Percentiles rank a stretch among this genome's conserved stretches.
phyloP scores from a whole-genome alignment of 2,797 vertebrate species.

The Tragopan temminckii region DNA sequence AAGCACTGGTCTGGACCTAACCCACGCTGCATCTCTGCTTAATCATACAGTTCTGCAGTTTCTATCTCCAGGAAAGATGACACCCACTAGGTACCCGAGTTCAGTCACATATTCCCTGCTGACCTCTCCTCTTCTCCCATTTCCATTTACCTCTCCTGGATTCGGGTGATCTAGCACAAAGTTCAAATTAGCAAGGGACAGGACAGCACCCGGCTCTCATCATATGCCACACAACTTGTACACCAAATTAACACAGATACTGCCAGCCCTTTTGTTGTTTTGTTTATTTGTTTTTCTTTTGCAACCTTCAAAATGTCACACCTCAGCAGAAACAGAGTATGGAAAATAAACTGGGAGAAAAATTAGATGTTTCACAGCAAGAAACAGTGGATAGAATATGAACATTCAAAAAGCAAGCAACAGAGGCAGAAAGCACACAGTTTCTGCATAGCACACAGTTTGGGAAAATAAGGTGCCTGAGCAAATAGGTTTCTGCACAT shows the following conservation, averaged over 20 bases:
- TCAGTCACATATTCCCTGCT: background rate
- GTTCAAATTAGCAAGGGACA: background rate
- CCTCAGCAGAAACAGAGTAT: background rate
- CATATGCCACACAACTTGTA: background rate
- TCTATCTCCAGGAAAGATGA: background rate
- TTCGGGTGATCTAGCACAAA: background rate
- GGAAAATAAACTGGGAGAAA: conserved; percentile 21
- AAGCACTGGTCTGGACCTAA: background rate
- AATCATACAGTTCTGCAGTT: background rate
- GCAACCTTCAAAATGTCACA: background rate
- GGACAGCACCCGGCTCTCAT: background rate
- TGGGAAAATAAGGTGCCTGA: background rate
- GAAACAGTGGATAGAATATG: background rate
- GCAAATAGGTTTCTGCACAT: background rate
- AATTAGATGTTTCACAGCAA: background rate
- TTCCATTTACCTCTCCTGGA: background rate
- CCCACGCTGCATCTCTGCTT: accelerated
- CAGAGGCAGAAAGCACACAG: background rate
- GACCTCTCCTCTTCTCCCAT: background rate
- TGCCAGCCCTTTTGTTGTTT: background rate
- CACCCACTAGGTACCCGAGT: background rate
- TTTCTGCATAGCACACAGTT: accelerated
- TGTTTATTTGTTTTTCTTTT: background rate
- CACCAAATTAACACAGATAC: background rate
- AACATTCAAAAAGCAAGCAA: background rate